Evolutionary conservation across 2,888 invertebrate genomes (phyloP).

Genomic region (Eilema caniola): DNA sequence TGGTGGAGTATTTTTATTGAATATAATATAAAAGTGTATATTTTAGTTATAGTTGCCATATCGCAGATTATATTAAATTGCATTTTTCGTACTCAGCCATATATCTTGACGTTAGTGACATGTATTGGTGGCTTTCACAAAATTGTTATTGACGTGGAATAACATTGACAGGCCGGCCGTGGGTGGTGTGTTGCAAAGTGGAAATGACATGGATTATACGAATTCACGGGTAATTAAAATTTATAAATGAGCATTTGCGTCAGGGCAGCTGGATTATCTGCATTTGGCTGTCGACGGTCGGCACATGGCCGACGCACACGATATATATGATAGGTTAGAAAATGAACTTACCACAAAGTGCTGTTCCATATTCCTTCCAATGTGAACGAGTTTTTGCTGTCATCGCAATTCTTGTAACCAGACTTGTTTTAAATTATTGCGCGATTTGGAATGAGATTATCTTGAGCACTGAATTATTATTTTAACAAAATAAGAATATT

Average conservation of each 20-base stretch:
- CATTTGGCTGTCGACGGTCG: slow-evolving; percentile 47
- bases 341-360: slow-evolving; percentile 83
- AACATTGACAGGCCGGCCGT: slow-evolving; percentile 25
- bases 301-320: slow-evolving; percentile 65
- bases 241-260: slow-evolving; percentile 34
- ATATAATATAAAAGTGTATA: background rate
- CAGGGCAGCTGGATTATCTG: slow-evolving; percentile 26
- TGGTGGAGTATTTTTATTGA: background rate
- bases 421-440: slow-evolving; percentile 71
- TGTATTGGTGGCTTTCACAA: slow-evolving; percentile 48
- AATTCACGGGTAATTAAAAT: slow-evolving; percentile 42
- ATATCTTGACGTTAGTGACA: slow-evolving; percentile 34
- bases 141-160: slow-evolving; percentile 38
- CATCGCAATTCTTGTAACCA: slow-evolving; percentile 75
- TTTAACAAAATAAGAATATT: slow-evolving; percentile 72
- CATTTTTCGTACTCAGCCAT: background rate
- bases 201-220: slow-evolving; percentile 36
- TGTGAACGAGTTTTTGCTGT: slow-evolving; percentile 85
- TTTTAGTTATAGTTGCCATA: background rate
- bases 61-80: background rate
- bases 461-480: slow-evolving; percentile 81
- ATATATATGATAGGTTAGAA: slow-evolving; percentile 76
- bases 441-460: slow-evolving; percentile 85
- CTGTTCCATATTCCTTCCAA: slow-evolving; percentile 87
- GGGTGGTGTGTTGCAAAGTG: slow-evolving; percentile 27